Base-by-base conservation (phyloP, 2,888 invertebrate species). In the Torymus texanus region DNA sequence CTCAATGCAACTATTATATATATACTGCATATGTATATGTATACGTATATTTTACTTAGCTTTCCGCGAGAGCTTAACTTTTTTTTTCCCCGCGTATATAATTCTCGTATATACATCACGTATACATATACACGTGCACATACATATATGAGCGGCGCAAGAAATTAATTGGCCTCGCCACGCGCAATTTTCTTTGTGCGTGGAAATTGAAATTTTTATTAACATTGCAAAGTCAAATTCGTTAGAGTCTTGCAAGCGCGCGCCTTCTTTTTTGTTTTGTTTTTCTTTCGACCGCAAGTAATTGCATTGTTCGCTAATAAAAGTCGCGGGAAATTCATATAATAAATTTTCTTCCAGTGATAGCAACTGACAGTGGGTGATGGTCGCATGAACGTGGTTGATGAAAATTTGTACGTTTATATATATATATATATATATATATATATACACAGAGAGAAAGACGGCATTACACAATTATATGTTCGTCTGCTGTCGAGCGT, bases 171-270 rank as follows among this genome's bases (percentile, higher is more conserved):
- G 66, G 18, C 16, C 21, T 50, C 10, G 10, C 51, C n/a, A 5
- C 16, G 53, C 18, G 73, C 65, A 63, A 65, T 74, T 73, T 73
- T 65, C 63, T 74, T 65, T 74, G 58, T 66, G 74, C 74, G 66
- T 21, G 66, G 58, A 74, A 74, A 74, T 74, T 74, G 58, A 56
- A 66, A 74, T 66, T 74, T 74, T 65, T 41, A 66, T 65, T 58
- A 58, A 66, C 51, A 74, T 74, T 66, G 58, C 66, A 58, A 74
- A 66, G 66, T 74, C 66, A 74, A 73, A 73, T 73, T 73, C 63
- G 73, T 74, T 74, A 63, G 41, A 41, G 41, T 41, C 41, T 1
- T 29, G 29, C 29, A 8, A 41, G 41, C 5, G 41, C 41, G 41
- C 41, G 5, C 10, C 0, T 41, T 29, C 5, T 29, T 29, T 29